Evolutionary conservation across 2,797 vertebrate species (phyloP), one percentile per base, ranked within the genome.

Genomic region (Ctenosaura bakeri): DNA sequence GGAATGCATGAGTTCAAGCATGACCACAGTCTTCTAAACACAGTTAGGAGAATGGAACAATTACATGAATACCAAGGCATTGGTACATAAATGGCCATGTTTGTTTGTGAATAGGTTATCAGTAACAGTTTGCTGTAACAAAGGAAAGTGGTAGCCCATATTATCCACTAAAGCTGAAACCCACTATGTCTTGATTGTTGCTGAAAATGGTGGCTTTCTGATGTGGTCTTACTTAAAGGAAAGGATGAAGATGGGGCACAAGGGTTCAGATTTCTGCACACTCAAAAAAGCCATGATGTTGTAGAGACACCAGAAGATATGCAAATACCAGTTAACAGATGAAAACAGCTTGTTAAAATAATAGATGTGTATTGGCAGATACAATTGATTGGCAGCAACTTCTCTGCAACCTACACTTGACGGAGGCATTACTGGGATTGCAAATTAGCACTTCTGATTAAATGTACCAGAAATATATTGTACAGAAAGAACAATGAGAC

Each of bases 361-460:
- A 90, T 84, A 91, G 64, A 90, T 83, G 76, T 12, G 46, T 26
- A 81, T 78, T 93, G 7, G 62, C 73, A 91, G 83, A 84, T 92
- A 52, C 93, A 95, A 94, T 90, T 90, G 86, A 59, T 80, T 32
- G 82, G 83, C n/a, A 88, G 83, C 16, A 42, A 59, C 78, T 89
- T 88, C 88, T 90, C 91, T 93, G 73, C 93, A 81, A 85, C 88
- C 26, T 93, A 90, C 64, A 73, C 91, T 81, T 90, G 88, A 95
- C 35, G 42, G 94, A 73, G 73, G 85, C 90, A 93, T 91, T 88
- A 93, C 77, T 76, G 86, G 59, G 78, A 95, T 93, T 92, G 89
- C 71, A 94, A 90, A 93, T 94, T 93, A 95, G 90, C 88, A 89
- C 92, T 86, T 95, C 78, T 93, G 89, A 95, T 93, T 93, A 94